Percentiles rank a stretch among this genome's conserved stretches.
Conservation (phyloP, 1,140 invertebrate species). For the Orius insidiosus region DNA sequence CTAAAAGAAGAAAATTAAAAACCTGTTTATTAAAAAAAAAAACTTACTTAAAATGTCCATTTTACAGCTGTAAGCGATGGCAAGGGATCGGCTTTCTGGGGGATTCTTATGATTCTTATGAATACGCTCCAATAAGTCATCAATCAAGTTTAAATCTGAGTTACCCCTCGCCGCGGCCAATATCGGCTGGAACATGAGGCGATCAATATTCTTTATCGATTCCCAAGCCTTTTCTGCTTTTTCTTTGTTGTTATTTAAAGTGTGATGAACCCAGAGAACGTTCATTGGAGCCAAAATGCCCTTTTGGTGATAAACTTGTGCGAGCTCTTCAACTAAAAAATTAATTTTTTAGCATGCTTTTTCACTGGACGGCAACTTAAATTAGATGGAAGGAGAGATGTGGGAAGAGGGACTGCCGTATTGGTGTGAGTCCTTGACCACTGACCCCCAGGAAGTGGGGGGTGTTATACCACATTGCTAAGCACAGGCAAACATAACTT, state of each 20-base stretch:
- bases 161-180: conserved; percentile 1
- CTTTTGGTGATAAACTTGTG: conserved; percentile 35
- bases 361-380: too few species aligned
- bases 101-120: conserved; percentile 14
- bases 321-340: conserved; percentile 39
- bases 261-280: conserved; percentile 47
- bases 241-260: conserved; percentile 34
- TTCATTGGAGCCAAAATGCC: conserved; percentile 41
- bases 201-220: not conserved
- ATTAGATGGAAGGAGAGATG: too few species aligned
- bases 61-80: conserved; percentile 3
- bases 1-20: conserved; percentile 3
- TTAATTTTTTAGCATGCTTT: not conserved
- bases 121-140: conserved; percentile 3
- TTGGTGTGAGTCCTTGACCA: too few species aligned
- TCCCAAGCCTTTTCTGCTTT: conserved; percentile 29
- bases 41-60: conserved; percentile 12
- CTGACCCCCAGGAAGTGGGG: too few species aligned
- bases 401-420: too few species aligned
- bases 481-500: not conserved
- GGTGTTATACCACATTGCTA: too few species aligned
- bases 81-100: not conserved
- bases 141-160: conserved; percentile 1
- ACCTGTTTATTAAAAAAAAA: conserved; percentile 1
- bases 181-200: conserved; percentile 12